Base-by-base conservation (phyloP, 92 coral and sea anemone species). In the Heteractis magnifica region DNA sequence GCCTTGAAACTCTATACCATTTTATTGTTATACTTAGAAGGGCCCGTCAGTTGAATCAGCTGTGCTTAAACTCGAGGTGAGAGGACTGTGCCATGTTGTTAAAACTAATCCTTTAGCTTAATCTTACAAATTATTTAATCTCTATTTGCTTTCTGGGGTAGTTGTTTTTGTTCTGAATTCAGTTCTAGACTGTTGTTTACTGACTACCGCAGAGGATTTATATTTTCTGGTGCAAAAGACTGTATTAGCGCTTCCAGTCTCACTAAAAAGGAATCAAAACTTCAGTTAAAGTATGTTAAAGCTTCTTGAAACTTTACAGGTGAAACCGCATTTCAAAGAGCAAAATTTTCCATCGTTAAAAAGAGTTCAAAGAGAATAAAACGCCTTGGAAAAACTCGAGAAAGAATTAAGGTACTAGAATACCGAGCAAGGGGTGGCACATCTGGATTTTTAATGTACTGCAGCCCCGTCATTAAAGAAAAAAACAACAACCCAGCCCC, bases 101-200 rank as follows among this genome's bases (percentile, higher is more conserved):
- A 68, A 26, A 68, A 68, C 73, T 68, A 68, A 68, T 68, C 73
- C 73, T 68, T 10, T 5, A 68, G 73, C 19, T 68, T 68, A 68
- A 68, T 68, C 49, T 26, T 68, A 68, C 73, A 68, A 68, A 68
- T 68, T 20, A 68, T 23, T 68, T 68, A 68, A 68, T 68, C 73
- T 68, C 6, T 68, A 48, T 68, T 68, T 68, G 73, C 73, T 68
- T 48, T 68, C 73, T 26, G 14, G 73, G 73, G 73, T 68, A 68
- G 73, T 5, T 23, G 13, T 18, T 55, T 13, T 34, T 34, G 44
- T 26, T 26, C 26, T 26, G 26, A 26, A 26, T 26, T 26, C 26
- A 26, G 0, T 26, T 26, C 26, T 26, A 26, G 26, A 26, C 26
- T 26, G 26, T 34, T 34, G 44, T 2, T 34, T 34, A 34, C 44